Conservation (phyloP, 2,113 vertebrate species). For the Zonotrichia leucophrys region DNA sequence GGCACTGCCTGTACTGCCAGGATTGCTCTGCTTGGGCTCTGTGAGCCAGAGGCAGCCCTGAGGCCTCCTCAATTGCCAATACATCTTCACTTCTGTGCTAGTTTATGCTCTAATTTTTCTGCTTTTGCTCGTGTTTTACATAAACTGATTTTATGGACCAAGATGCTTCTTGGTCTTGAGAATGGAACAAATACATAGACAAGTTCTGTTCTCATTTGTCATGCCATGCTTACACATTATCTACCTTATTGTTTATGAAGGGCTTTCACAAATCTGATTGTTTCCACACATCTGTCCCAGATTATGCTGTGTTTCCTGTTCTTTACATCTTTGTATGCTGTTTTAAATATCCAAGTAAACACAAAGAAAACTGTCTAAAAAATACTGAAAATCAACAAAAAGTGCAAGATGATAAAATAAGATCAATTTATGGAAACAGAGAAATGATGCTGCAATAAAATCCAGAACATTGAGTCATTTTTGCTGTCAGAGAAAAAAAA, state of each 20-base stretch:
- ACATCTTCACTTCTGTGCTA: background rate
- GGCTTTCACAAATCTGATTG: background rate
- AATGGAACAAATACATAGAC: background rate
- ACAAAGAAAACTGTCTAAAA: background rate
- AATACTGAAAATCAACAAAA: background rate
- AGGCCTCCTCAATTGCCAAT: background rate
- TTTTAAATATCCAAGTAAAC: constrained; percentile 14
- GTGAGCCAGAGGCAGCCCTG: background rate
- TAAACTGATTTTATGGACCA: background rate
- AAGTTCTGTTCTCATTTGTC: background rate
- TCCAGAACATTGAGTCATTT: background rate
- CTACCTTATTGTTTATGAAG: background rate
- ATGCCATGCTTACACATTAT: background rate
- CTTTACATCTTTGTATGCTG: constrained; percentile 56
- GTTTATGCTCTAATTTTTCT: background rate
- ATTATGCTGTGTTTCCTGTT: constrained; percentile 5
- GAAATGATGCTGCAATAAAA: constrained; percentile 9
- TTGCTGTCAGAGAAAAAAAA: background rate
- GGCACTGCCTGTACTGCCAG: background rate
- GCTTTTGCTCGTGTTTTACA: background rate
- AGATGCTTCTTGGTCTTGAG: background rate
- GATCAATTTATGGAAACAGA: background rate
- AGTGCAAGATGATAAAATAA: background rate
- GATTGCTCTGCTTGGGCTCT: background rate
- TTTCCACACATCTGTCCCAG: background rate